Evolutionary conservation across 1,140 invertebrate genomes (phyloP).

Genomic region (Oryzaephilus surinamensis): DNA sequence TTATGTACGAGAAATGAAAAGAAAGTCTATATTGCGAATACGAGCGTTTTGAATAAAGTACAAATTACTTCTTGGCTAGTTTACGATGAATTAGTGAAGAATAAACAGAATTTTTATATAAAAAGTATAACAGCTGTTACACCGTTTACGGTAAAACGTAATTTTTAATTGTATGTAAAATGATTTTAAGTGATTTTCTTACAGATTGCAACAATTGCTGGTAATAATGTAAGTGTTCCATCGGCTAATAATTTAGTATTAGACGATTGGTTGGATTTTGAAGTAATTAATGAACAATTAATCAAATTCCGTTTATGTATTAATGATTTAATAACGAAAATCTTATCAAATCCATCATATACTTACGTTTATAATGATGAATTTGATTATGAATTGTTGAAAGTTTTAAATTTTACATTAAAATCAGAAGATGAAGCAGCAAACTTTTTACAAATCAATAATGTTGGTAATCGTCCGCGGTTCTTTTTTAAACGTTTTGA

Average conservation of each 20-base stretch:
- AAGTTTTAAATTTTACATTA: background rate
- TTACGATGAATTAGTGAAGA: constrained; percentile 24
- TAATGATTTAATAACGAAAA: constrained; percentile 60
- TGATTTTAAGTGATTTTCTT: constrained; percentile 11
- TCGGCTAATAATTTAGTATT: constrained; percentile 41
- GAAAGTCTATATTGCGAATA: constrained; percentile 17
- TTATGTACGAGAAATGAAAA: constrained; percentile 34
- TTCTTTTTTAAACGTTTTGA: no score
- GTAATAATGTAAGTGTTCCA: constrained; percentile 19
- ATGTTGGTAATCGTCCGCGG: no score
- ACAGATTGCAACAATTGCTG: constrained; percentile 38
- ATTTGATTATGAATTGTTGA: background rate
- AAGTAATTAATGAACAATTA: constrained; percentile 9
- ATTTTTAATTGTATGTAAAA: constrained; percentile 1
- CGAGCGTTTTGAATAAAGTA: constrained; percentile 14
- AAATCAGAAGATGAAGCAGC: no score
- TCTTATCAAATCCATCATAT: constrained; percentile 62
- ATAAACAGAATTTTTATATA: constrained; percentile 13
- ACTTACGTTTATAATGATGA: constrained; percentile 52
- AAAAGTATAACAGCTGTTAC: constrained; percentile 59
- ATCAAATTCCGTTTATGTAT: constrained; percentile 60
- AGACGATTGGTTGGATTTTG: constrained; percentile 24
- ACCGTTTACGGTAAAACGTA: constrained; percentile 63
- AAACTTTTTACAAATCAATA: no score
- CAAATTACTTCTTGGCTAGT: constrained; percentile 15